phyloP scores from a whole-genome alignment of 92 coral and sea anemone genomes.

The Epizoanthus fatuus region DNA sequence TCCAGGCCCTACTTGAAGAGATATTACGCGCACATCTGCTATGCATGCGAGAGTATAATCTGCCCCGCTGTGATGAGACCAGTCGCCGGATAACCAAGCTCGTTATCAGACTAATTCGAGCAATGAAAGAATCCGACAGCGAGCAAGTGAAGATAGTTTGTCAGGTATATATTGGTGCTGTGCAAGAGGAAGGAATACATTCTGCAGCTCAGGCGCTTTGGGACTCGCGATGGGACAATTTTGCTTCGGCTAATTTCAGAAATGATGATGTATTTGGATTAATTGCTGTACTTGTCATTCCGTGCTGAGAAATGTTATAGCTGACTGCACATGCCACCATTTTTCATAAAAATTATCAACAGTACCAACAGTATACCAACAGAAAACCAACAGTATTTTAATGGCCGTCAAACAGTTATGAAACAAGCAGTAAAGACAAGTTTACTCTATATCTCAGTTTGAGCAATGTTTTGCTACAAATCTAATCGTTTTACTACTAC shows the following conservation, averaged over 20 bases:
- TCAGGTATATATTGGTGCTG: conserved; percentile 38
- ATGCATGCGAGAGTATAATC: conserved; percentile 9
- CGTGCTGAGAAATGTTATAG: conserved; percentile 10
- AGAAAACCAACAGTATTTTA: too few species aligned
- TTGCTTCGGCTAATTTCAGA: conserved; percentile 47
- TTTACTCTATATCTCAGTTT: too few species aligned
- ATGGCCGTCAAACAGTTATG: too few species aligned
- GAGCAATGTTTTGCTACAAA: too few species aligned
- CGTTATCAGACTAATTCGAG: conserved; percentile 17
- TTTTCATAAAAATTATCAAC: too few species aligned
- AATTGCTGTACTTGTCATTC: conserved; percentile 13
- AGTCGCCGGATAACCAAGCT: conserved; percentile 34
- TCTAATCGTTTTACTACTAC: too few species aligned
- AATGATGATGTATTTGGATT: conserved; percentile 29
- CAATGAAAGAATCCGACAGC: conserved; percentile 19
- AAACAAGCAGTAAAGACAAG: too few species aligned
- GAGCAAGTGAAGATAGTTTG: conserved; percentile 27
- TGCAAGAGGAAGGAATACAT: conserved; percentile 12
- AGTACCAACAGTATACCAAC: too few species aligned
- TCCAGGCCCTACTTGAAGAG: conserved; percentile 25
- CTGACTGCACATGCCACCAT: too few species aligned
- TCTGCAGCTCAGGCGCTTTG: conserved; percentile 26
- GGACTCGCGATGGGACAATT: conserved; percentile 28
- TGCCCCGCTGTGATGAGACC: conserved; percentile 16
- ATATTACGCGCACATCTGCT: conserved; percentile 25